Conservation (phyloP, 2,797 vertebrate species). For the Spinus olivaceus region DNA sequence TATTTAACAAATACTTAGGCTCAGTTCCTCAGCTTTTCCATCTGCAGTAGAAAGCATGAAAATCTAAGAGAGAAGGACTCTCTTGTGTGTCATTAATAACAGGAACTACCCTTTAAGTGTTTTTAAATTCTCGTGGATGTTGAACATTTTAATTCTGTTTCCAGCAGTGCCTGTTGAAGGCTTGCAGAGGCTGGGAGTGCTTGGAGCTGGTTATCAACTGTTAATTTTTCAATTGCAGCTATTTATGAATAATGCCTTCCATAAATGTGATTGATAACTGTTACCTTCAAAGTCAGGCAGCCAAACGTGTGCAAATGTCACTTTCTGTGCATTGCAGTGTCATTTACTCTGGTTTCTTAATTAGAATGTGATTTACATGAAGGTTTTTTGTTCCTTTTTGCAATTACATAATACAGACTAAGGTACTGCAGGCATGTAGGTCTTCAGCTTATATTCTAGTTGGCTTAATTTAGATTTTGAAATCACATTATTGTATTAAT, state of each 20-base stretch:
- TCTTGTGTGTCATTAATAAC: not conserved
- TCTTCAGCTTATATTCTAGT: not conserved
- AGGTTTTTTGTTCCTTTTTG: not conserved
- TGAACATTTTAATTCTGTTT: not conserved
- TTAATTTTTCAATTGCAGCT: not conserved
- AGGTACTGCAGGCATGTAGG: not conserved
- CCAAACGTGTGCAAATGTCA: rapidly evolving
- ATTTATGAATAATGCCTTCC: not conserved
- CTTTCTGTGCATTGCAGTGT: not conserved
- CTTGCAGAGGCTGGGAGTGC: not conserved
- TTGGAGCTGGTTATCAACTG: not conserved
- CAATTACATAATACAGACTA: not conserved
- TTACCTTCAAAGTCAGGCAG: not conserved
- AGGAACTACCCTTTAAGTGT: not conserved
- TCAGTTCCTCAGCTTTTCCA: not conserved
- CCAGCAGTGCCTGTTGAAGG: not conserved
- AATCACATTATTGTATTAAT: not conserved
- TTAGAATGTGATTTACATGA: not conserved
- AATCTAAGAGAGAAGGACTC: not conserved
- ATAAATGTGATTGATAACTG: not conserved
- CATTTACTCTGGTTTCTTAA: not conserved
- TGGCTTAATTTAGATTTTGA: not conserved
- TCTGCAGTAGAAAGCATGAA: not conserved
- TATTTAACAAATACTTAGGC: not conserved
- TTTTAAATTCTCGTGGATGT: not conserved